These are phyloP conservation scores for Apistogramma diplotaenia DNA, from an alignment of 2,113 vertebrate genomes.

Conservation along the genomic window DNA sequence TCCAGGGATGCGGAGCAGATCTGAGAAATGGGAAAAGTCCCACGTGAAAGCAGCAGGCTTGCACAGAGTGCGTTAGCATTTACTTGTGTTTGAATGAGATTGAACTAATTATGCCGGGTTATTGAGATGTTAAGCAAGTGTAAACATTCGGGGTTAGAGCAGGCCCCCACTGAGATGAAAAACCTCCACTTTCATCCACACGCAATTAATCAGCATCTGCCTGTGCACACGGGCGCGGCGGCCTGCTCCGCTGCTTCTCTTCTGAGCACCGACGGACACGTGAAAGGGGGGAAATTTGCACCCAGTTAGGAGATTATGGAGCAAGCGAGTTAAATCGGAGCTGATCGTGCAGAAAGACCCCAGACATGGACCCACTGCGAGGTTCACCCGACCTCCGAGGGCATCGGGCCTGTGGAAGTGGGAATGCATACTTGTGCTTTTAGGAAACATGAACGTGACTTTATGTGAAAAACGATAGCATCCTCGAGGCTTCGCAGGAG, in stretches of 20 bases:
- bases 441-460: neutral
- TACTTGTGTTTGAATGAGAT: slow-evolving; percentile 60
- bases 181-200: slow-evolving; percentile 58
- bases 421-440: neutral
- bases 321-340: slow-evolving; percentile 20
- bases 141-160: slow-evolving; percentile 56
- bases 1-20: slow-evolving; percentile 61
- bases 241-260: slow-evolving; percentile 42
- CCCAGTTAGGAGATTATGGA: slow-evolving; percentile 49
- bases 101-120: slow-evolving; percentile 66
- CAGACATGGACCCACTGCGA: neutral
- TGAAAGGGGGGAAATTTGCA: slow-evolving; percentile 53
- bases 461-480: slow-evolving; percentile 11
- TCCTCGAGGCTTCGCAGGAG: slow-evolving; percentile 1
- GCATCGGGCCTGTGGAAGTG: neutral
- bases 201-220: slow-evolving; percentile 67
- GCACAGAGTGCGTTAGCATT: slow-evolving; percentile 54
- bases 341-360: slow-evolving; percentile 10
- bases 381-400: slow-evolving; percentile 1
- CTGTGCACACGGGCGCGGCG: slow-evolving; percentile 48
- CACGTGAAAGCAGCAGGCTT: slow-evolving; percentile 65
- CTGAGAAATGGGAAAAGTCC: slow-evolving; percentile 70
- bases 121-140: slow-evolving; percentile 46
- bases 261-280: slow-evolving; percentile 56
- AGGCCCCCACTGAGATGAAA: slow-evolving; percentile 64